Conservation (phyloP, 1,140 invertebrate genomes). For the Ditylenchus dipsaci region DNA sequence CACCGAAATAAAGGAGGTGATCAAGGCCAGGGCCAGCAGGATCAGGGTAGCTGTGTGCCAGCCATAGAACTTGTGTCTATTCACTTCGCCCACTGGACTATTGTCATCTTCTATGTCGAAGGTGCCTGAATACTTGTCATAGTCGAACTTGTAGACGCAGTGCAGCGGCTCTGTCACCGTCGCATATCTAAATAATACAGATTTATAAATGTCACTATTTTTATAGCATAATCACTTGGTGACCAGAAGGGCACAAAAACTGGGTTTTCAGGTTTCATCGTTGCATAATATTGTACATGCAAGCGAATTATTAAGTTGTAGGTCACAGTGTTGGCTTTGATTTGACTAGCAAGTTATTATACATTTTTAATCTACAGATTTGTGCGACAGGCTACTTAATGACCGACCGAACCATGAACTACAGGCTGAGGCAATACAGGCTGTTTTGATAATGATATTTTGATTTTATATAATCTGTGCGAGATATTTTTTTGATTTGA, state of each 20-base stretch:
- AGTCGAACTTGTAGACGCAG: conserved; percentile 58
- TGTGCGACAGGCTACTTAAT: no score
- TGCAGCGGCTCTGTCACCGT: conserved; percentile 55
- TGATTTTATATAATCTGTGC: neutral
- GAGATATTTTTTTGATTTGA: neutral
- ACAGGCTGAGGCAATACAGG: no score
- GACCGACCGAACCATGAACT: no score
- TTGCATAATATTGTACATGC: no score
- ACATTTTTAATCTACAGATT: no score
- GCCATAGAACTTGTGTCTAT: conserved; percentile 57
- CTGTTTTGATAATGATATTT: neutral
- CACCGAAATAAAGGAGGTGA: conserved; percentile 50
- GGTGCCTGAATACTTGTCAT: conserved; percentile 58
- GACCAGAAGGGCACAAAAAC: no score
- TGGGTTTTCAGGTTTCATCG: no score
- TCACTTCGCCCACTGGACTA: conserved; percentile 57
- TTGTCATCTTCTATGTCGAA: conserved; percentile 58
- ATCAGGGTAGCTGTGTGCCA: conserved; percentile 57
- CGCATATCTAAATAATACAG: conserved; percentile 53
- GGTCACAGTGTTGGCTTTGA: no score
- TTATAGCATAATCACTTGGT: no score
- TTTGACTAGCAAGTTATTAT: no score
- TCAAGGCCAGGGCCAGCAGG: conserved; percentile 47
- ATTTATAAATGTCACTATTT: no score
- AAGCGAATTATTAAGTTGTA: no score